A percentile compares a stretch with the other conserved stretches of the same genome.
Evolutionary conservation across 2,113 vertebrate species (phyloP).

Genomic region (Cheirogaleus medius): DNA sequence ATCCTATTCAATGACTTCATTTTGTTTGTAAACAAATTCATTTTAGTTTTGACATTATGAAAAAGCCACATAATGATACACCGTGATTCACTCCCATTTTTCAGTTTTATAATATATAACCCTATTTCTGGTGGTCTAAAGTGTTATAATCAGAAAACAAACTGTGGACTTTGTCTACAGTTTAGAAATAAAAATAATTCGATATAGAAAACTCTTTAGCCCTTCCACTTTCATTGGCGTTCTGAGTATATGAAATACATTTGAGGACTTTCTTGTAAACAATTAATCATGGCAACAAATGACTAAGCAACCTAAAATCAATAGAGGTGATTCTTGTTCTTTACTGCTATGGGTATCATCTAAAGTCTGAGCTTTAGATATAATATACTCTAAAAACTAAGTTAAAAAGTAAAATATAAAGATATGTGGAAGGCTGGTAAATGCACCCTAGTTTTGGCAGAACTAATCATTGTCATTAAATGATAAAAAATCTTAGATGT

Average conservation of each 20-base stretch:
- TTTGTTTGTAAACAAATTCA: background rate
- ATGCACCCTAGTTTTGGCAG: background rate
- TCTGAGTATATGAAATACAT: background rate
- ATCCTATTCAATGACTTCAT: background rate
- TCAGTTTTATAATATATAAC: background rate
- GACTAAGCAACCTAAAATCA: background rate
- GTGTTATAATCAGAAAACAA: background rate
- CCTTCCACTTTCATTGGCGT: background rate
- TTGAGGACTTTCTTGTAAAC: background rate
- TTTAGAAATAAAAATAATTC: conserved; percentile 4
- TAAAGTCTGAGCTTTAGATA: background rate
- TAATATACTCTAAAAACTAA: background rate
- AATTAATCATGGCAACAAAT: background rate
- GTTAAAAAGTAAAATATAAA: background rate
- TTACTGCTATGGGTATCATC: background rate
- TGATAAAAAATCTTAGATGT: background rate
- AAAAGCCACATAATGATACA: background rate
- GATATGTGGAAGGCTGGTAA: background rate
- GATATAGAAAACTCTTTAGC: background rate
- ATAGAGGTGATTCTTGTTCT: background rate
- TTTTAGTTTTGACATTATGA: conserved; percentile 18
- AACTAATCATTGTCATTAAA: background rate
- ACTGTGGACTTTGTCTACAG: background rate
- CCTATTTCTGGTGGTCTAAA: background rate
- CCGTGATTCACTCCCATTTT: background rate